phyloP scores from a whole-genome alignment of 2,888 invertebrate species.

The Orchesellides sinensis region DNA sequence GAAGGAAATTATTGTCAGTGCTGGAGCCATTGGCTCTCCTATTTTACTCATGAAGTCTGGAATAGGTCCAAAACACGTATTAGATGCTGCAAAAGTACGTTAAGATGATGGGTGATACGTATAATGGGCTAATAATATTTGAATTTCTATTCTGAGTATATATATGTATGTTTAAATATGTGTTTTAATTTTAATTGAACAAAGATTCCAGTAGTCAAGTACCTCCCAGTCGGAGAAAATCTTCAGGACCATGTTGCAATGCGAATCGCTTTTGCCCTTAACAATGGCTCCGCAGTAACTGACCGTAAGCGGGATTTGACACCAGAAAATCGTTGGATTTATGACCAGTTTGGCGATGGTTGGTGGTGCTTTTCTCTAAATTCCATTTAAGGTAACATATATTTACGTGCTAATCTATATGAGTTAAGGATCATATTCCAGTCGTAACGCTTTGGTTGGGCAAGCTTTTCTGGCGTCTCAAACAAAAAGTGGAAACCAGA shows the following conservation, averaged over 20 bases:
- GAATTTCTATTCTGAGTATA: no score
- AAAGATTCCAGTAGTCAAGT: not conserved
- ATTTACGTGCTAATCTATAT: not conserved
- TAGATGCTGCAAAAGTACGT: not conserved
- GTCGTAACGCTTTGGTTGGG: not conserved
- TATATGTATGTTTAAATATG: no score
- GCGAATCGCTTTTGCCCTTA: conserved; percentile 22
- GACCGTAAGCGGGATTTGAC: conserved; percentile 29
- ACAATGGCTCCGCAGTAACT: conserved; percentile 17
- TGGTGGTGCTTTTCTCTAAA: not conserved
- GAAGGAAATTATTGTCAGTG: conserved; percentile 25
- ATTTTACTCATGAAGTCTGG: conserved; percentile 18
- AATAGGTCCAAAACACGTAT: conserved; percentile 1
- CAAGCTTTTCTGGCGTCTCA: conserved; percentile 63
- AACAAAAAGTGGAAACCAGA: conserved; percentile 14
- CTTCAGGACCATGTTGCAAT: conserved; percentile 30
- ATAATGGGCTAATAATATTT: not conserved
- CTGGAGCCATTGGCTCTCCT: conserved; percentile 9
- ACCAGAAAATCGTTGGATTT: conserved; percentile 28
- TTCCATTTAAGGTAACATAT: not conserved
- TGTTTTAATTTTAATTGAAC: not conserved
- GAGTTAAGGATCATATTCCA: conserved; percentile 20
- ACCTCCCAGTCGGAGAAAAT: conserved; percentile 30
- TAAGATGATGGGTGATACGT: no score
- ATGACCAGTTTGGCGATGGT: conserved; percentile 16